Percentiles rank a stretch among this genome's conserved stretches.
These are phyloP conservation scores for Brachionus sp. DNA, from an alignment of 1,140 invertebrate genomes.

Conservation along the genomic window DNA sequence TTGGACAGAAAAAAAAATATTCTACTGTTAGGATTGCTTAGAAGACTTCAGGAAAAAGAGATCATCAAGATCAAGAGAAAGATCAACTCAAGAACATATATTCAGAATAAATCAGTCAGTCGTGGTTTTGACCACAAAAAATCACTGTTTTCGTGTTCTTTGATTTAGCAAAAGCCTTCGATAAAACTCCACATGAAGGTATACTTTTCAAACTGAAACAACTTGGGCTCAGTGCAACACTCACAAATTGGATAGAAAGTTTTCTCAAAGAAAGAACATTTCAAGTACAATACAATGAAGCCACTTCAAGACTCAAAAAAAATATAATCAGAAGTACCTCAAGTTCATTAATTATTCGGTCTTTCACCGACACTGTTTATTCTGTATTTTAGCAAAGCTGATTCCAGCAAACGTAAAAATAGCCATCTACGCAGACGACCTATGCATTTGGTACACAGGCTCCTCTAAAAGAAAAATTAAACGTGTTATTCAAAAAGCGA, in stretches of 20 bases:
- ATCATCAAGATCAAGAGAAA: no score
- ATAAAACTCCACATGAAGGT: no score
- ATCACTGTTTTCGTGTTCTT: no score
- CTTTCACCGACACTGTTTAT: constrained; percentile 5
- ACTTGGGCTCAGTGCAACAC: not conserved
- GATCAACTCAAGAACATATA: no score
- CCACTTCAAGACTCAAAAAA: not conserved
- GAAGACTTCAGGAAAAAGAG: no score
- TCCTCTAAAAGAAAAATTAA: not conserved
- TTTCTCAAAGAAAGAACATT: not conserved
- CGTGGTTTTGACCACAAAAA: no score
- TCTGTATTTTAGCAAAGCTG: not conserved
- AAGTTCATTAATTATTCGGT: not conserved
- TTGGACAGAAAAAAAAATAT: no score
- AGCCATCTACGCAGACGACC: no score
- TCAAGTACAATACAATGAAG: not conserved
- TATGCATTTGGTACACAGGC: not conserved
- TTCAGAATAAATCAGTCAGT: no score
- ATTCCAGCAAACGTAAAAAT: no score
- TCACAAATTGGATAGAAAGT: not conserved
- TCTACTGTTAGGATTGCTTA: no score
- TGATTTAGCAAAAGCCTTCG: no score
- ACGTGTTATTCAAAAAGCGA: not conserved
- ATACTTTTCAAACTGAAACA: not conserved
- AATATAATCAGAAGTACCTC: not conserved